A percentile compares a stretch with the other conserved stretches of the same genome.
Conservation (phyloP, 2,797 vertebrate species). For the Cyprinella venusta region DNA sequence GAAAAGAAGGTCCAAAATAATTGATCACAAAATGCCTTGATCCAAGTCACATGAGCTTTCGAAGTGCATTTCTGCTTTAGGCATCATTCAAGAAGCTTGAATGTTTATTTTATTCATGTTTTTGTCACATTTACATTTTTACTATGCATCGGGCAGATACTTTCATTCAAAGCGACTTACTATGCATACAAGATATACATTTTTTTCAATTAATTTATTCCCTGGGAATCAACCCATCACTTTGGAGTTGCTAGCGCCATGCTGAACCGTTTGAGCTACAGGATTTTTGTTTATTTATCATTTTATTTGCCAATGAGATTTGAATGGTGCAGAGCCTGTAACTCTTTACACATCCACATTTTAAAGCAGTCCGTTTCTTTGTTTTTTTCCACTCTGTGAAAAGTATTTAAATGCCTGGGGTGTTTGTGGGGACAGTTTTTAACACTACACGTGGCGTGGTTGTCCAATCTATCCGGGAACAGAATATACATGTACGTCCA, state of each 20-base stretch:
- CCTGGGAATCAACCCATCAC: neutral
- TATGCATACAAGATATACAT: too few relatives aligned
- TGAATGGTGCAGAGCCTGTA: slow-evolving; percentile 24
- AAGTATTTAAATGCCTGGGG: slow-evolving; percentile 43
- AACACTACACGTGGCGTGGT: slow-evolving; percentile 50
- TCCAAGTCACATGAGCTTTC: slow-evolving; percentile 8
- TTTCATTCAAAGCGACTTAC: neutral
- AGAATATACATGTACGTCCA: slow-evolving; percentile 43
- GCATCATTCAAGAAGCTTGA: neutral
- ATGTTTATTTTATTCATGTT: neutral
- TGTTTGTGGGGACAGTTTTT: slow-evolving; percentile 51
- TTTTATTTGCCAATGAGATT: slow-evolving; percentile 20
- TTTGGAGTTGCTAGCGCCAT: neutral
- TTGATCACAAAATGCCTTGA: slow-evolving; percentile 24
- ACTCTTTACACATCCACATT: slow-evolving; percentile 35
- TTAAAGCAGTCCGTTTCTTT: slow-evolving; percentile 30
- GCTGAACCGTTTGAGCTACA: neutral
- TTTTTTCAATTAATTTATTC: neutral
- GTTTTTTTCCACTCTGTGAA: slow-evolving; percentile 39
- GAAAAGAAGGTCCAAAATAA: slow-evolving; percentile 10
- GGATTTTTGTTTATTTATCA: neutral
- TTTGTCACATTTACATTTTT: slow-evolving; percentile 1
- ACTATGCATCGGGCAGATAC: neutral
- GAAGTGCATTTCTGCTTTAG: neutral
- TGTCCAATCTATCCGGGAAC: slow-evolving; percentile 43